phyloP scores from a whole-genome alignment of 2,113 vertebrate species.

The Urocynchramus pylzowi region DNA sequence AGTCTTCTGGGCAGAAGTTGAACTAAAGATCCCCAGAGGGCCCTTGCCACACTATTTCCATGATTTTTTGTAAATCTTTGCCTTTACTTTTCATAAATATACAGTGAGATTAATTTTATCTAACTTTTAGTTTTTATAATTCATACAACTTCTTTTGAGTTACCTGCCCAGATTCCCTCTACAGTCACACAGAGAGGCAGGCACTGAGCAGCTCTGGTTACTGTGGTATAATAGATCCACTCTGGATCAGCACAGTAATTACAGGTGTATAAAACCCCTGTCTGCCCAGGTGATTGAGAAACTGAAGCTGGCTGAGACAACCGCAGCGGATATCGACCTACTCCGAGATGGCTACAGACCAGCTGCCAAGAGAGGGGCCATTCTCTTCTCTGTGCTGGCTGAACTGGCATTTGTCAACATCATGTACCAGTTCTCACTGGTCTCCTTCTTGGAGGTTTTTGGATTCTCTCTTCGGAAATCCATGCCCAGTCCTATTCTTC shows the following conservation, averaged over 20 bases:
- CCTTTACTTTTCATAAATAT: not conserved
- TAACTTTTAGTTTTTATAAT: not conserved
- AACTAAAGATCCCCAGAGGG: not conserved
- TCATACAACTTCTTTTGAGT: not conserved
- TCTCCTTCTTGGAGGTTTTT: conserved; percentile 90
- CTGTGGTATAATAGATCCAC: not conserved
- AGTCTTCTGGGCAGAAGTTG: not conserved
- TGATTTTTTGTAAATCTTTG: not conserved
- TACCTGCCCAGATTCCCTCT: not conserved
- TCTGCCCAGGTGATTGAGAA: conserved; percentile 88
- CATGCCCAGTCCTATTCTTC: conserved; percentile 75
- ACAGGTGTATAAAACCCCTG: not conserved
- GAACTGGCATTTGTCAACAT: conserved; percentile 93
- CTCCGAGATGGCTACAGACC: conserved; percentile 92
- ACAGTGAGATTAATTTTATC: not conserved
- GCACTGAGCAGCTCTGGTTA: not conserved
- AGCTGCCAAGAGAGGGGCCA: conserved; percentile 86
- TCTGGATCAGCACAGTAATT: not conserved
- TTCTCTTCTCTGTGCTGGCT: conserved; percentile 91
- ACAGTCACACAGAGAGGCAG: not conserved
- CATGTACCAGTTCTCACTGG: conserved; percentile 97
- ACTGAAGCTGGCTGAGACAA: conserved; percentile 84
- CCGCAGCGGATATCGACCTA: conserved; percentile 81
- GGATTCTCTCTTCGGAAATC: conserved; percentile 86
- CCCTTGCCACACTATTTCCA: not conserved